Evolutionary conservation across 2,113 vertebrate genomes (phyloP).

Genomic region (Odontesthes bonariensis): DNA sequence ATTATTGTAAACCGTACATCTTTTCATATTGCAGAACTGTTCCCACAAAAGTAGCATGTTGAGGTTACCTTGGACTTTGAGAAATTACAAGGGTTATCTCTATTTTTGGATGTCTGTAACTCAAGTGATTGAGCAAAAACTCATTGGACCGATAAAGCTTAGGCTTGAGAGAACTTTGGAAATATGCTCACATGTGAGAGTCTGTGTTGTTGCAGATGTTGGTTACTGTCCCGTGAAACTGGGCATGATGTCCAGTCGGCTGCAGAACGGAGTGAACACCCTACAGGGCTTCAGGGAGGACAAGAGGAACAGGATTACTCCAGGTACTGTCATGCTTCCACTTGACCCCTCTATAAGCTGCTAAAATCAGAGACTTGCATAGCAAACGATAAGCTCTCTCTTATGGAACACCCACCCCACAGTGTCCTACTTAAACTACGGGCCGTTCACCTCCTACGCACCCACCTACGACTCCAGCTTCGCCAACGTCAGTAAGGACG

Average conservation of each 20-base stretch:
- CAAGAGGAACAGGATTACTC: slow-evolving; percentile 94
- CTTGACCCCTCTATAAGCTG: too few species aligned
- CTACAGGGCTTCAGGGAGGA: slow-evolving; percentile 98
- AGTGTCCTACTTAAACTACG: slow-evolving; percentile 96
- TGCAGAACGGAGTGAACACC: slow-evolving; percentile 93
- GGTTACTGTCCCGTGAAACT: slow-evolving; percentile 92
- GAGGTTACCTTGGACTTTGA: background rate
- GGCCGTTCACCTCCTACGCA: slow-evolving; percentile 94
- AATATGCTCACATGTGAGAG: background rate
- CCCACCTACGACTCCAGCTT: slow-evolving; percentile 97
- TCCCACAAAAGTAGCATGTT: background rate
- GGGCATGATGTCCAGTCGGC: slow-evolving; percentile 91
- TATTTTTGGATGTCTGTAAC: too few species aligned
- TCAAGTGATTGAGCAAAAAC: too few species aligned
- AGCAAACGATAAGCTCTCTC: background rate
- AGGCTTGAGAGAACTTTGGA: background rate
- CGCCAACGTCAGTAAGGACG: slow-evolving; percentile 95
- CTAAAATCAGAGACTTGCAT: background rate
- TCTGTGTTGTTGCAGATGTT: slow-evolving; percentile 81
- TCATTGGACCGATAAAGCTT: background rate
- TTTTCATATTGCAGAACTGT: background rate
- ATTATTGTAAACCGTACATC: too few species aligned
- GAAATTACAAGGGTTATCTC: background rate
- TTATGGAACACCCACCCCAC: slow-evolving; percentile 18
- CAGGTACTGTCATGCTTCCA: slow-evolving; percentile 77